These are phyloP conservation scores for Argynnis bischoffii DNA, from an alignment of 2,888 invertebrate genomes.

Conservation along the genomic window DNA sequence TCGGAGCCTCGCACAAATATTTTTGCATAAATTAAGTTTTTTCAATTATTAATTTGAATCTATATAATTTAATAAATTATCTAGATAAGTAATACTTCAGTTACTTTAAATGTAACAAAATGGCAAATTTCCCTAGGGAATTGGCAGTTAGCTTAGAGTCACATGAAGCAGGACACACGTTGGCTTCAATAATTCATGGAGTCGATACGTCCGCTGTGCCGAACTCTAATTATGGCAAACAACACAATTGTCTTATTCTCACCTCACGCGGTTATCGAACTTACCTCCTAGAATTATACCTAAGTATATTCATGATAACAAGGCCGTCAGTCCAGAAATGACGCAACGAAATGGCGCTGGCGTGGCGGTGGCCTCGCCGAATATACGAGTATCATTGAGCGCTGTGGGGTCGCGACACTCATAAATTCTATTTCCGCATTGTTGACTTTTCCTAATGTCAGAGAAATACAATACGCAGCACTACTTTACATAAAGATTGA, in stretches of 20 bases:
- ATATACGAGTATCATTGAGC: constrained; percentile 51
- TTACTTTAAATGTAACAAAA: constrained; percentile 2
- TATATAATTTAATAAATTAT: no score
- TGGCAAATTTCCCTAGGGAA: constrained; percentile 60
- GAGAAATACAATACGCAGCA: constrained; percentile 40
- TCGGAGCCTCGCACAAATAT: no score
- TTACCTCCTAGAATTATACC: constrained; percentile 49
- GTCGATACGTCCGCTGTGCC: constrained; percentile 56
- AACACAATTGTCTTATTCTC: constrained; percentile 64
- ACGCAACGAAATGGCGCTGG: constrained; percentile 54
- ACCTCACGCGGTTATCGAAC: constrained; percentile 72
- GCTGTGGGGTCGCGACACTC: constrained; percentile 56
- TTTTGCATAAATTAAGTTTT: no score
- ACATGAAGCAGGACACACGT: constrained; percentile 52
- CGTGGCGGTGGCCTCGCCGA: constrained; percentile 63
- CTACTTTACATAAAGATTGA: constrained; percentile 61
- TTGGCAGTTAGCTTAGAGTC: constrained; percentile 66
- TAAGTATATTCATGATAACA: constrained; percentile 58
- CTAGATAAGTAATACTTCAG: no score
- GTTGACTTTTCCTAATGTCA: constrained; percentile 56
- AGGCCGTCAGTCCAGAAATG: constrained; percentile 61
- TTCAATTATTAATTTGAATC: no score
- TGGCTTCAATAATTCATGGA: constrained; percentile 72
- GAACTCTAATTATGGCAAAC: constrained; percentile 62
- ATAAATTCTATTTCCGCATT: constrained; percentile 72